Evolutionary conservation across 2,888 invertebrate species (phyloP).

Genomic region (Mallateleia sp.): DNA sequence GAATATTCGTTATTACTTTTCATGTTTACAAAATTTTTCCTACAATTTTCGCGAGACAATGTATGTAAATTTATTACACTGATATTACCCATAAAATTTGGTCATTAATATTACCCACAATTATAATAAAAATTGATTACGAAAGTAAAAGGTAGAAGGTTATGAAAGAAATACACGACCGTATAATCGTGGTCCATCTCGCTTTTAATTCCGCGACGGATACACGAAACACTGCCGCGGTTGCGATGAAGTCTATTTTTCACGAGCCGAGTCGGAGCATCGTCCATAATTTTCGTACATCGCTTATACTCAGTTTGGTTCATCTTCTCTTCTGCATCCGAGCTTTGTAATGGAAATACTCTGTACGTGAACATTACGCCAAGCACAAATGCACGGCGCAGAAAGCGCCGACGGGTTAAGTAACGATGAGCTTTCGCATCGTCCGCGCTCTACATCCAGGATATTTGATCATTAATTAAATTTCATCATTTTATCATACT

Average conservation of each 20-base stretch:
- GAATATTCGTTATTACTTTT: too few relatives aligned
- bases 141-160: background rate
- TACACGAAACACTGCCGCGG: background rate
- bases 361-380: conserved; percentile 49
- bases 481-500: conserved; percentile 40
- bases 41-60: too few relatives aligned
- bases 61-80: too few relatives aligned
- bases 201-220: background rate
- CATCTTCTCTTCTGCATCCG: conserved; percentile 40
- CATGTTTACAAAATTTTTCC: too few relatives aligned
- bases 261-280: background rate
- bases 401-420: conserved; percentile 47
- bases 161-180: background rate
- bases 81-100: too few relatives aligned
- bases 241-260: conserved; percentile 9
- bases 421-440: conserved; percentile 59
- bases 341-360: conserved; percentile 73
- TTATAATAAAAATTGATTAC: too few relatives aligned
- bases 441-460: conserved; percentile 5
- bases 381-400: conserved; percentile 41
- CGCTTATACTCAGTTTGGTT: conserved; percentile 56
- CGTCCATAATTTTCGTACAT: conserved; percentile 36
- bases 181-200: background rate
- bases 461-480: conserved; percentile 63
- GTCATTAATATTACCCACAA: too few relatives aligned